phyloP scores from a whole-genome alignment of 2,888 invertebrate genomes.

The Tetranychus piercei region DNA sequence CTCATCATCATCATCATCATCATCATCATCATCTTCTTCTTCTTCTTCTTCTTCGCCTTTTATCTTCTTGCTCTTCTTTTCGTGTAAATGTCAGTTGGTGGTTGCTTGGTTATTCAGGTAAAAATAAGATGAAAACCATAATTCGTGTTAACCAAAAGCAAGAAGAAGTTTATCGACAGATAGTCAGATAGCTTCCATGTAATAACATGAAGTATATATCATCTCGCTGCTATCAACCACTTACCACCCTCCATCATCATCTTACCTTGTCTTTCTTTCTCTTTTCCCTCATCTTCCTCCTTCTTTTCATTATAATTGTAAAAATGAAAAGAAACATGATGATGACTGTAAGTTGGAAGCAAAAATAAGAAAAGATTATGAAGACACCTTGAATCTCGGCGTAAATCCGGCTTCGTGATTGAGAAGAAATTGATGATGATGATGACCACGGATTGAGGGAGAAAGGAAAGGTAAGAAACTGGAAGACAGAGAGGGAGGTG shows the following conservation, averaged over 20 bases:
- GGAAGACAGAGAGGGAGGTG: not conserved
- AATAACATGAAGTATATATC: conserved; percentile 2
- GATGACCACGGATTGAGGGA: not conserved
- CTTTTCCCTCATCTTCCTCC: not conserved
- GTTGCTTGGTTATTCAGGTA: not conserved
- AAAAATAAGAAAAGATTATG: not conserved
- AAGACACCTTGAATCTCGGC: not conserved
- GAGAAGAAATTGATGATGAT: not conserved
- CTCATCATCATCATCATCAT: not conserved
- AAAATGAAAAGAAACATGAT: not conserved
- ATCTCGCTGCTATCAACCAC: not conserved
- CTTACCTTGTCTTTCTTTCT: not conserved
- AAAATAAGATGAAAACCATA: conserved; percentile 4
- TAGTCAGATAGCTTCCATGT: not conserved
- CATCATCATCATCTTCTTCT: not conserved
- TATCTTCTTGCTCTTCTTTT: not conserved
- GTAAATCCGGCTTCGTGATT: conserved; percentile 3
- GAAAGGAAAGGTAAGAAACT: not conserved
- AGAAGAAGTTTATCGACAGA: not conserved
- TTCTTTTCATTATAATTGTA: not conserved
- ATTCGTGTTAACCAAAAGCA: not conserved
- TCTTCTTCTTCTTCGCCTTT: not conserved
- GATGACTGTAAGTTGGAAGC: not conserved
- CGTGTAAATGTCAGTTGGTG: not conserved
- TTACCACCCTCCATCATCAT: not conserved